These are phyloP conservation scores for Miltochrista miniata DNA, from an alignment of 2,888 invertebrate genomes.

Conservation along the genomic window DNA sequence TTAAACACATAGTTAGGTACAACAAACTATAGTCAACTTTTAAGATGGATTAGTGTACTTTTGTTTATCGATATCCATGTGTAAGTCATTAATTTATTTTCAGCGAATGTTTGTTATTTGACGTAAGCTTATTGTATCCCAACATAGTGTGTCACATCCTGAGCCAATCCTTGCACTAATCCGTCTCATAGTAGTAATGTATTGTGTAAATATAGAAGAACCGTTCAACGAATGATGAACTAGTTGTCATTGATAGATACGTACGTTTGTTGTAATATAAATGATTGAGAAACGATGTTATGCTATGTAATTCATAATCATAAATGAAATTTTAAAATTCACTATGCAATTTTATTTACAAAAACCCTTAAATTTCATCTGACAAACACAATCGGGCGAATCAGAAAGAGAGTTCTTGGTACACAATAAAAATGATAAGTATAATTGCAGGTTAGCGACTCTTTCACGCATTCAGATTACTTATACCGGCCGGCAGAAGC, in stretches of 20 bases:
- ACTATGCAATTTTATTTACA: slow-evolving; percentile 36
- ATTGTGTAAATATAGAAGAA: slow-evolving; percentile 41
- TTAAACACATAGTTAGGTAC: slow-evolving; percentile 50
- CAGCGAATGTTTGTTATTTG: slow-evolving; percentile 32
- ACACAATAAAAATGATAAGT: slow-evolving; percentile 43
- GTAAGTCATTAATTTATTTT: slow-evolving; percentile 54
- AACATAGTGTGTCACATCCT: slow-evolving; percentile 3
- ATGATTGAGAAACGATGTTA: slow-evolving; percentile 62
- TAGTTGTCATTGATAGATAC: slow-evolving; percentile 35
- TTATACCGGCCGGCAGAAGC: slow-evolving; percentile 67
- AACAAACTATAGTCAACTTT: slow-evolving; percentile 61
- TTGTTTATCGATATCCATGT: slow-evolving; percentile 27
- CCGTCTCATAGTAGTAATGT: slow-evolving; percentile 42
- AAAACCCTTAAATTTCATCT: slow-evolving; percentile 9
- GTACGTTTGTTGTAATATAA: slow-evolving; percentile 51
- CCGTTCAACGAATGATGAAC: slow-evolving; percentile 32
- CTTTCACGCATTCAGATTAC: slow-evolving; percentile 72
- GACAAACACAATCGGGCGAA: slow-evolving; percentile 18
- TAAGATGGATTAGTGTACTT: slow-evolving; percentile 54
- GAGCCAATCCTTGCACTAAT: slow-evolving; percentile 37
- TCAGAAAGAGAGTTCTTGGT: slow-evolving; percentile 34
- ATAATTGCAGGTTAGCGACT: slow-evolving; percentile 71
- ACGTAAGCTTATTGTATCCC: slow-evolving; percentile 27
- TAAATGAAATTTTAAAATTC: slow-evolving; percentile 58
- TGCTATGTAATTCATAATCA: slow-evolving; percentile 64